Conservation (phyloP, 35 echinoderm and acorn worm genomes). For the Holothuria glaberrima region DNA sequence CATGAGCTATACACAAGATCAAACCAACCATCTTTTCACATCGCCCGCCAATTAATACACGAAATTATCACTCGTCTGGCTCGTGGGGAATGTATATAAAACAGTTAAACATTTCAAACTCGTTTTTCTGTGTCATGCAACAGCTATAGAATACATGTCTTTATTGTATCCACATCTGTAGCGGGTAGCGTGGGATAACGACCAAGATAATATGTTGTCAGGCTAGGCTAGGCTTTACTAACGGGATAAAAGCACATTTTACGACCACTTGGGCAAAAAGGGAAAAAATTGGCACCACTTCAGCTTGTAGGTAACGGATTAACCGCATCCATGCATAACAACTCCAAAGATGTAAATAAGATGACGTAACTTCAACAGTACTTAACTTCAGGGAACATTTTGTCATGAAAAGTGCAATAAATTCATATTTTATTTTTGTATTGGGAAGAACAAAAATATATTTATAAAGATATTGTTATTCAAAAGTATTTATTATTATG, state of each 20-base stretch:
- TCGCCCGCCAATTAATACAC: slow-evolving; percentile 54
- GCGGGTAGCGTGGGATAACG: not conserved
- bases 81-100: slow-evolving; percentile 45
- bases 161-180: not conserved
- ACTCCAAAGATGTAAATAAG: not conserved
- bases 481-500: not conserved
- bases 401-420: slow-evolving; percentile 30
- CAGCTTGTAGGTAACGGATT: not conserved
- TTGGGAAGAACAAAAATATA: slow-evolving; percentile 37
- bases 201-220: not conserved
- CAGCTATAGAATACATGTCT: slow-evolving; percentile 33
- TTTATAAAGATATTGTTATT: slow-evolving; percentile 4
- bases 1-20: slow-evolving; percentile 54
- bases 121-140: slow-evolving; percentile 41
- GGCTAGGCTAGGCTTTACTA: not conserved
- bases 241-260: not conserved
- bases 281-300: slow-evolving; percentile 6
- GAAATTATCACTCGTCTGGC: slow-evolving; percentile 36
- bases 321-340: not conserved
- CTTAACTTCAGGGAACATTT: not conserved
- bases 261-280: not conserved
- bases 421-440: slow-evolving; percentile 49
- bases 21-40: slow-evolving; percentile 27
- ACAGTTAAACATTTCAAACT: slow-evolving; percentile 33
- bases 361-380: not conserved